These are phyloP conservation scores for Drosophila repleta DNA, from an alignment of 1,140 invertebrate species.

Conservation along the genomic window DNA sequence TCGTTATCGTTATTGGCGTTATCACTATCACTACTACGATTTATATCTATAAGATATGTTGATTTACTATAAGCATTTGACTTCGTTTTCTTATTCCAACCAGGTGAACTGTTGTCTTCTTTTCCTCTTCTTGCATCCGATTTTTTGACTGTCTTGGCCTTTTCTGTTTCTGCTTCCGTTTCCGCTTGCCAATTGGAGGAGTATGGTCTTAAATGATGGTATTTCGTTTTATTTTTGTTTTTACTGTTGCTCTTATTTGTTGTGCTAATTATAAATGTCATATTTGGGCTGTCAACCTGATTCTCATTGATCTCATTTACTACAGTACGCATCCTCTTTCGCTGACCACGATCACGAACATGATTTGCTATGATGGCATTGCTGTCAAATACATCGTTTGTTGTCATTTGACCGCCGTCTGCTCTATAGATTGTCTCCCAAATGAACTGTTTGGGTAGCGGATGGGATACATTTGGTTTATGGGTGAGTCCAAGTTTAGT, in stretches of 20 bases:
- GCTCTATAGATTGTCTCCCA: slow-evolving; percentile 89
- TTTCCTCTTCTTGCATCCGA: not conserved
- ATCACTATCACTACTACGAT: slow-evolving; percentile 67
- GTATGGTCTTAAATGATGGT: not conserved
- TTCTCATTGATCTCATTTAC: not conserved
- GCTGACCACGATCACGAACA: slow-evolving; percentile 2
- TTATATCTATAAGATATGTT: slow-evolving; percentile 80
- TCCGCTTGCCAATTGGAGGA: no score
- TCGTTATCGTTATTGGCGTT: slow-evolving; percentile 38
- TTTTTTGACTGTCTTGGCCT: no score
- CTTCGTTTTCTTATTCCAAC: slow-evolving; percentile 42
- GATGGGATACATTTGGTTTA: slow-evolving; percentile 89
- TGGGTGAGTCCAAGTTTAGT: slow-evolving; percentile 88
- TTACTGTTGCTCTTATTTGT: not conserved
- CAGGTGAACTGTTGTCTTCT: not conserved
- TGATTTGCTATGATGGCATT: slow-evolving; percentile 3
- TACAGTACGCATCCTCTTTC: slow-evolving; percentile 10
- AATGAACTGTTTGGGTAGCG: slow-evolving; percentile 88
- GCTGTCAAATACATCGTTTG: slow-evolving; percentile 48
- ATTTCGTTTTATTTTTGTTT: not conserved
- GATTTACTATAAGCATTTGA: slow-evolving; percentile 64
- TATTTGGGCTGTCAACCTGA: not conserved
- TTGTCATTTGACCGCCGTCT: slow-evolving; percentile 73
- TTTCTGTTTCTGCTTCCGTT: no score
- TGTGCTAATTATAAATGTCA: not conserved